phyloP scores from a whole-genome alignment of 2,888 invertebrate species.

The Endomychus coccineus region DNA sequence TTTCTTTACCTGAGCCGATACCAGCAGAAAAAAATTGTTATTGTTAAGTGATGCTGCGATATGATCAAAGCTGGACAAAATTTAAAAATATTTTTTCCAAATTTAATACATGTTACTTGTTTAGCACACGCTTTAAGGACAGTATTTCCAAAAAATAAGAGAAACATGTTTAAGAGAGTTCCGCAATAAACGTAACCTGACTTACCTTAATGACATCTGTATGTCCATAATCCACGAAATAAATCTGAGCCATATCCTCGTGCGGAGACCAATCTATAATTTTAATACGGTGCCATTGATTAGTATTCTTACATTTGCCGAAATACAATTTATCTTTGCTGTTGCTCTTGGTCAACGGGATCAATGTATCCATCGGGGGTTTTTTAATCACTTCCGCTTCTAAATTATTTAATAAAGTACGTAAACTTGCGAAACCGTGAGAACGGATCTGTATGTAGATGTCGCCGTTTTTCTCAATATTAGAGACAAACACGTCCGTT shows the following conservation, averaged over 20 bases:
- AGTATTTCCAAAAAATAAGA: too few relatives aligned
- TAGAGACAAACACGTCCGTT: conserved; percentile 40
- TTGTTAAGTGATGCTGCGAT: too few relatives aligned
- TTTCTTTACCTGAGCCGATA: too few relatives aligned
- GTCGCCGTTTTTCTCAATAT: conserved; percentile 41
- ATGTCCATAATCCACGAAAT: conserved; percentile 51
- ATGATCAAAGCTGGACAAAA: too few relatives aligned
- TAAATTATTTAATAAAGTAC: conserved; percentile 31
- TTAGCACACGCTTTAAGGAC: too few relatives aligned
- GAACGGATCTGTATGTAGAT: conserved; percentile 43
- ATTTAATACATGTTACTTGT: too few relatives aligned
- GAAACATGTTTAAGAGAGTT: too few relatives aligned
- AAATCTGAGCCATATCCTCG: conserved; percentile 43
- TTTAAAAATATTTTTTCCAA: too few relatives aligned
- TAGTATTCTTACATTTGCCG: conserved; percentile 39
- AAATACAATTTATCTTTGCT: conserved; percentile 45
- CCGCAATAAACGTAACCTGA: background rate
- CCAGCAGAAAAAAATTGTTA: too few relatives aligned
- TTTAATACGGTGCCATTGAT: conserved; percentile 46
- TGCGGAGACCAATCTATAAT: conserved; percentile 41
- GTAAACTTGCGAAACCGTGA: conserved; percentile 34
- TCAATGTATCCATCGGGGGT: conserved; percentile 18
- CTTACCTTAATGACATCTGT: conserved; percentile 39
- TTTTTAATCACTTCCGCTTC: conserved; percentile 24
- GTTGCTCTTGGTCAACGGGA: conserved; percentile 18